Base-by-base conservation (phyloP, 2,797 vertebrate species). In the Paguma larvata region DNA sequence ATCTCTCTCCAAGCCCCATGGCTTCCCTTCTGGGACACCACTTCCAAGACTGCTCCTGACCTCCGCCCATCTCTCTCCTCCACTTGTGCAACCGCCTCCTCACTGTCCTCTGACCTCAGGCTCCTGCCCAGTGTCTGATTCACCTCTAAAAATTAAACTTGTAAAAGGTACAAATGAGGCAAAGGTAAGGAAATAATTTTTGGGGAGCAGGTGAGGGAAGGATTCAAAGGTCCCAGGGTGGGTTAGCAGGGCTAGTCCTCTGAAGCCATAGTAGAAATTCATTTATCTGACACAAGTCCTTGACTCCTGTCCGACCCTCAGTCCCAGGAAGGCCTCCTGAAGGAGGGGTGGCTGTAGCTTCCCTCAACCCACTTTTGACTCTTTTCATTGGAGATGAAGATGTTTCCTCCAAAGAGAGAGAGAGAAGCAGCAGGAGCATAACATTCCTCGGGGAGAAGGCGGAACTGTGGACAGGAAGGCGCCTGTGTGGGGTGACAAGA, bases 391-490 rank as follows among this genome's bases (percentile, higher is more conserved):
- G 34, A 0, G 15, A 48, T 11, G 95, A 59, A 2, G 80, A 80
- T 5, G 89, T 92, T 84, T 84, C n/a, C 73, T 97, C 89, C 95
- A 87, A 73, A 70, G n/a, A 77, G 15, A 97, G 68, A 9, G 3
- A 27, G 25, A 98, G 41, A 85, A 96, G 77, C 63, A 97, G 25
- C 73, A 97, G 32, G 86, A 97, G 53, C 6, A 53, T 32, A 23
- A n/a, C 3, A 3, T 70, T 94, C 53, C 46, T 85, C 89, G 91
- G 63, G 79, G n/a, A 85, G 27, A 83, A 51, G 46, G 6, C 0
- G 10, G 59, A 4, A 14, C 53, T 53, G 6, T 25, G 27, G 51
- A 38, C 7, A 70, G 83, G 38, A 89, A 62, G 63, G n/a, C 4
- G 11, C 85, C 95, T 97, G 79, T 80, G 30, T 3, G 38, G 53